Conservation (phyloP, 1,140 invertebrate genomes). For the Lepidurus packardi region DNA sequence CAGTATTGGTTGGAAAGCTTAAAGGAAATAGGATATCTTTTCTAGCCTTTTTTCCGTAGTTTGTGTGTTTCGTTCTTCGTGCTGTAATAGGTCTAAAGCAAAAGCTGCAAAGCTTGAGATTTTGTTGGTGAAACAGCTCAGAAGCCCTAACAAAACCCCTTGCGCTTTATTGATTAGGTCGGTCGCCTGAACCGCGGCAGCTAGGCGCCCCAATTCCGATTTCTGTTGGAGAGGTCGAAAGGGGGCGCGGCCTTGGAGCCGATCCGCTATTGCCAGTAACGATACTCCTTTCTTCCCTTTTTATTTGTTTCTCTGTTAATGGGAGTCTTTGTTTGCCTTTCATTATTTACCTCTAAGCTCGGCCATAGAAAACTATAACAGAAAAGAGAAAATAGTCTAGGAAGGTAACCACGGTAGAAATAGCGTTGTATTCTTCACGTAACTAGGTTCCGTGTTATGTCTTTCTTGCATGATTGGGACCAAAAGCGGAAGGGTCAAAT, state of each 20-base stretch:
- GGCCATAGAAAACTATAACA: not conserved
- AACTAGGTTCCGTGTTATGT: not conserved
- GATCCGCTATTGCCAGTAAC: not conserved
- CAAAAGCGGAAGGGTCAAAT: not conserved
- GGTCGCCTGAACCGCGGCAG: conserved; percentile 1
- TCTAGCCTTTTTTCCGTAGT: not conserved
- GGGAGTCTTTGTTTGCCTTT: not conserved
- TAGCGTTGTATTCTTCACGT: not conserved
- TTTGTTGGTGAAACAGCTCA: not conserved
- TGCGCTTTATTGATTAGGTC: conserved; percentile 21
- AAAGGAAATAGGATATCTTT: not conserved
- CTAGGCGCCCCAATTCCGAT: conserved; percentile 13
- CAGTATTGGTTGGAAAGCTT: not conserved
- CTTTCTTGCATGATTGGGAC: not conserved
- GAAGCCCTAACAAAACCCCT: conserved; percentile 7
- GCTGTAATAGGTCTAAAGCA: not conserved
- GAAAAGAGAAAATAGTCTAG: not conserved
- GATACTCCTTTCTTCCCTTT: not conserved
- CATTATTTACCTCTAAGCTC: not conserved
- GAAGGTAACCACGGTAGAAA: not conserved
- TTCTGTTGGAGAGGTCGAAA: conserved; percentile 16
- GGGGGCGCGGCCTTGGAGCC: not conserved
- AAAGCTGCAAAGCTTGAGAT: conserved; percentile 9
- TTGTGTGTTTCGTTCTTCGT: not conserved
- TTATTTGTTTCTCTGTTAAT: not conserved